Evolutionary conservation across 2,113 vertebrate species (phyloP).

Genomic region (Corapipo altera): DNA sequence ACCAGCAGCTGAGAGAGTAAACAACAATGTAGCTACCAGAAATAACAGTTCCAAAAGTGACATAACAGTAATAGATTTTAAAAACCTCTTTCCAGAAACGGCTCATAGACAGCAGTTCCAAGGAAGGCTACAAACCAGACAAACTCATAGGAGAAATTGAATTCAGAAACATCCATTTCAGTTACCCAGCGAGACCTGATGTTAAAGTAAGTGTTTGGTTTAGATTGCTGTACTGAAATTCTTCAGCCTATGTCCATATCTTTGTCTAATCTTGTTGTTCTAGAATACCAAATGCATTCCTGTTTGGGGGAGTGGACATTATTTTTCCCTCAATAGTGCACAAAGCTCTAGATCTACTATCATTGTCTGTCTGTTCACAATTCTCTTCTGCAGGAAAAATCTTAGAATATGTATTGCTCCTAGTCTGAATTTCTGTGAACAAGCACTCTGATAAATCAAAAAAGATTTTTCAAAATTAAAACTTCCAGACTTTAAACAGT

Average conservation of each 20-base stretch:
- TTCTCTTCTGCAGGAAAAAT: not conserved
- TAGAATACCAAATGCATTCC: not conserved
- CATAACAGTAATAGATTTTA: not conserved
- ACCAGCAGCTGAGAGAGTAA: not conserved
- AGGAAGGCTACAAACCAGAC: constrained; percentile 79
- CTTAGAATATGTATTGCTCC: not conserved
- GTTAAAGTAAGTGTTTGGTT: constrained; percentile 66
- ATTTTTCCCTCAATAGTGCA: not conserved
- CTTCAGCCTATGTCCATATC: not conserved
- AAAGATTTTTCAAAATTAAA: not conserved
- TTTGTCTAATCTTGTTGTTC: not conserved
- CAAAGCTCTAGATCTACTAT: not conserved
- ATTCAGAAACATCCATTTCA: constrained; percentile 84
- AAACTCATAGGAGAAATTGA: constrained; percentile 79
- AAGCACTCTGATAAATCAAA: not conserved
- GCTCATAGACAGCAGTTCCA: constrained; percentile 82
- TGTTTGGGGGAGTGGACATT: not conserved
- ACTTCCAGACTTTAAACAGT: not conserved
- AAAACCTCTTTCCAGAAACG: constrained; percentile 61
- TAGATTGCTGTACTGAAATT: not conserved
- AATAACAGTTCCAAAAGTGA: not conserved
- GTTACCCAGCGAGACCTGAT: constrained; percentile 82
- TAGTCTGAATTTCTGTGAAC: not conserved
- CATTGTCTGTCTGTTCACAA: not conserved
- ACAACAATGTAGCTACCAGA: not conserved